Percentiles rank a stretch among this genome's conserved stretches.
These are phyloP conservation scores for Eulemur macaco DNA, from an alignment of 2,113 vertebrate species.

Conservation along the genomic window DNA sequence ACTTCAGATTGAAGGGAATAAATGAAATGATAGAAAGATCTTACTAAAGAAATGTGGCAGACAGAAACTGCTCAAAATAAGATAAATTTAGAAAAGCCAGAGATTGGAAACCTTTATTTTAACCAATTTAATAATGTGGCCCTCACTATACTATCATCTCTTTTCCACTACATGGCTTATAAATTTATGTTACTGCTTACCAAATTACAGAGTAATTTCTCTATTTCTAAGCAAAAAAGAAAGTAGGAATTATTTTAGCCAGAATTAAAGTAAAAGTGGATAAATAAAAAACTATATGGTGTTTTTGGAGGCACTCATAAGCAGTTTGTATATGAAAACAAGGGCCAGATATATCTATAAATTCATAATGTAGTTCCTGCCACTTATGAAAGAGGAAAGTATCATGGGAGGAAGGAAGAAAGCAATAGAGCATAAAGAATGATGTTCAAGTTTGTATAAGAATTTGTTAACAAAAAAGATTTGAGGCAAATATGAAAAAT, in stretches of 20 bases:
- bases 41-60: background rate
- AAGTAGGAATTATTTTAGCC: background rate
- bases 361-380: background rate
- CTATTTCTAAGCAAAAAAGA: background rate
- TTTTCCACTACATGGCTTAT: background rate
- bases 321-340: background rate
- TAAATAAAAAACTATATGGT: background rate
- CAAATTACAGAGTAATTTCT: background rate
- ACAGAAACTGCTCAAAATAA: background rate
- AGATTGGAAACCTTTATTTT: background rate
- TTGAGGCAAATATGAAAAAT: background rate
- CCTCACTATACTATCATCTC: background rate
- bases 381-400: background rate
- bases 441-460: background rate
- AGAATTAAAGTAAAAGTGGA: background rate
- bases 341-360: background rate
- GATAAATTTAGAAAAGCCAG: background rate
- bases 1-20: background rate
- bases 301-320: background rate
- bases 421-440: background rate
- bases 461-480: background rate
- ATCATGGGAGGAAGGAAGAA: background rate
- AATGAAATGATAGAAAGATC: background rate
- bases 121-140: background rate
- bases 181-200: background rate